Conservation (phyloP, 2,888 invertebrate genomes). For the Drosophila neutralis region DNA sequence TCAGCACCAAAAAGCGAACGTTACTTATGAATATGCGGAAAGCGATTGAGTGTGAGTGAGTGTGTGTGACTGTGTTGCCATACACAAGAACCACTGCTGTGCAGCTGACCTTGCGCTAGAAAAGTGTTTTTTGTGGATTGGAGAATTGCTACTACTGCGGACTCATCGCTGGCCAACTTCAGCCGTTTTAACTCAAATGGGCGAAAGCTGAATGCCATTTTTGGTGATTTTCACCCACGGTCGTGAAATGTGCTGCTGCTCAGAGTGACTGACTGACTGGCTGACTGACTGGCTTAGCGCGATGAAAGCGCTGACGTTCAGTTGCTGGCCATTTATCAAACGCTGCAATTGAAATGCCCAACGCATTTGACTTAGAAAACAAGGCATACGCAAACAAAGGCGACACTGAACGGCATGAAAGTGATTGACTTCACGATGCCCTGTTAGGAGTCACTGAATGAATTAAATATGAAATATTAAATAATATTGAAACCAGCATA, state of each 20-base stretch:
- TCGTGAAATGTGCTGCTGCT: constrained; percentile 63
- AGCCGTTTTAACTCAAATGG: constrained; percentile 55
- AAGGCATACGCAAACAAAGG: constrained; percentile 30
- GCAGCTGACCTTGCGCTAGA: constrained; percentile 71
- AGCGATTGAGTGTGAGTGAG: constrained; percentile 3
- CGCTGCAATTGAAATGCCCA: constrained; percentile 75
- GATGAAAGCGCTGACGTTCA: constrained; percentile 50
- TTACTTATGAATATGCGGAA: constrained; percentile 48
- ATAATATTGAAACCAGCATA: background rate
- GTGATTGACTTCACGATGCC: constrained; percentile 21
- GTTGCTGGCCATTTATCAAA: constrained; percentile 74
- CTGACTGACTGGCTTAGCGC: constrained; percentile 39
- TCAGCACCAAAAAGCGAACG: constrained; percentile 52
- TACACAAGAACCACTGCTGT: constrained; percentile 48
- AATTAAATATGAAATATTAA: background rate
- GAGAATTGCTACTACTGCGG: constrained; percentile 13
- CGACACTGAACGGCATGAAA: constrained; percentile 3
- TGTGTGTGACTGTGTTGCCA: constrained; percentile 3
- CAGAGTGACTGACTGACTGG: constrained; percentile 46
- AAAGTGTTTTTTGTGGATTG: constrained; percentile 51
- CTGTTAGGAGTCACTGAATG: background rate
- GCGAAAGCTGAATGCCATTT: constrained; percentile 77
- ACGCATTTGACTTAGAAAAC: constrained; percentile 66
- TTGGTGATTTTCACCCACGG: constrained; percentile 77
- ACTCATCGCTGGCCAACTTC: constrained; percentile 16